A percentile compares a stretch with the other conserved stretches of the same genome.
Conservation (phyloP, 2,113 vertebrate species). For the Albula glossodonta region DNA sequence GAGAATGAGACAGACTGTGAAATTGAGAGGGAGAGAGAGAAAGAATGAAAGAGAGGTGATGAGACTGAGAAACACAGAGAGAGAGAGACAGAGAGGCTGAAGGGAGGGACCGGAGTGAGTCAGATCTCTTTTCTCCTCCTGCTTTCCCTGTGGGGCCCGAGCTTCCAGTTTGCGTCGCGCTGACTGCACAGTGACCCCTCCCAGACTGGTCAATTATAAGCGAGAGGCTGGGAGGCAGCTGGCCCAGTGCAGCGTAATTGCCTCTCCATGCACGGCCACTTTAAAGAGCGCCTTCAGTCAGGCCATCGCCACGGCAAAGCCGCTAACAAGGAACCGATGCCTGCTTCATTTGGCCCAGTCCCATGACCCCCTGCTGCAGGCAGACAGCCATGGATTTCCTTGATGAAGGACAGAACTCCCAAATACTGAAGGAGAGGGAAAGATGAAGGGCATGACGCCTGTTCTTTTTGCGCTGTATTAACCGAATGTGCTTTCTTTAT, state of each 20-base stretch:
- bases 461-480: background rate
- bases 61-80: no score
- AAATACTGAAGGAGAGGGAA: background rate
- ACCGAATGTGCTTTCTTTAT: background rate
- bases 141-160: no score
- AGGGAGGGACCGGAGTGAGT: background rate
- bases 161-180: background rate
- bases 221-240: background rate
- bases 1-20: no score
- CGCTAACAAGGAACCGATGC: background rate
- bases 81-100: background rate
- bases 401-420: background rate
- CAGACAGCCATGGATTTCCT: background rate
- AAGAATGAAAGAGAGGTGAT: no score
- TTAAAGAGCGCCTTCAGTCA: background rate
- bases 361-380: background rate
- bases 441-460: background rate
- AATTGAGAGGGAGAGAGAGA: no score
- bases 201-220: background rate
- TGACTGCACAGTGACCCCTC: background rate
- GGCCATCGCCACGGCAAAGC: background rate
- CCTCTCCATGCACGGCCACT: background rate
- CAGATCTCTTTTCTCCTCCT: background rate
- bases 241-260: background rate
- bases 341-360: constrained; percentile 1